phyloP scores from a whole-genome alignment of 1,140 invertebrate species.

The Archegozetes longisetosus region DNA sequence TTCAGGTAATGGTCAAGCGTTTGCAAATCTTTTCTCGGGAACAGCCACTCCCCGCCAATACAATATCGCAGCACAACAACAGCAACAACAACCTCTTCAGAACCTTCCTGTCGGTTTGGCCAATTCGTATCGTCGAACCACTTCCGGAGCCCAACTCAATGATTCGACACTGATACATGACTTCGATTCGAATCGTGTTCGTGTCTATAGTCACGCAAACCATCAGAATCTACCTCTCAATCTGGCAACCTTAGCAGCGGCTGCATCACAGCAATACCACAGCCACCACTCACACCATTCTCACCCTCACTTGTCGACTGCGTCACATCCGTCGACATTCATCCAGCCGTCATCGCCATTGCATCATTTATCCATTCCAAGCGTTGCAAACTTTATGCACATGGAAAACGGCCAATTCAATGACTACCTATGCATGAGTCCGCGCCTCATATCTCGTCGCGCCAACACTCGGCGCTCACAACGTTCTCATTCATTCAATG shows the following conservation, averaged over 20 bases:
- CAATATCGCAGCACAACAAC: background rate
- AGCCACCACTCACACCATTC: background rate
- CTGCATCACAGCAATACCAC: background rate
- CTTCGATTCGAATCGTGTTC: background rate
- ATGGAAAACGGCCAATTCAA: background rate
- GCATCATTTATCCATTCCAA: background rate
- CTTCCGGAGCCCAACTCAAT: background rate
- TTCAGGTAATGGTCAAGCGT: background rate
- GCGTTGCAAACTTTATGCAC: background rate
- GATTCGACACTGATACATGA: background rate
- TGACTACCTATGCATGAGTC: background rate
- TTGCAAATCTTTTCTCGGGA: background rate
- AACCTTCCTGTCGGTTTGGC: background rate
- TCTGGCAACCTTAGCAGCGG: background rate
- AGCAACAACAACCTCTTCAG: background rate
- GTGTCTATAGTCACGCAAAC: background rate
- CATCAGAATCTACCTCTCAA: background rate
- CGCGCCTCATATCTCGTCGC: background rate
- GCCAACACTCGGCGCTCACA: background rate
- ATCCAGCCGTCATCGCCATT: background rate
- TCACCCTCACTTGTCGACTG: background rate
- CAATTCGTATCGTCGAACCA: background rate
- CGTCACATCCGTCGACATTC: background rate
- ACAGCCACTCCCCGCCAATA: background rate
- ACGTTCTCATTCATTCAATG: background rate